These are phyloP conservation scores for Psophia crepitans DNA, from an alignment of 2,113 vertebrate species.

Conservation along the genomic window DNA sequence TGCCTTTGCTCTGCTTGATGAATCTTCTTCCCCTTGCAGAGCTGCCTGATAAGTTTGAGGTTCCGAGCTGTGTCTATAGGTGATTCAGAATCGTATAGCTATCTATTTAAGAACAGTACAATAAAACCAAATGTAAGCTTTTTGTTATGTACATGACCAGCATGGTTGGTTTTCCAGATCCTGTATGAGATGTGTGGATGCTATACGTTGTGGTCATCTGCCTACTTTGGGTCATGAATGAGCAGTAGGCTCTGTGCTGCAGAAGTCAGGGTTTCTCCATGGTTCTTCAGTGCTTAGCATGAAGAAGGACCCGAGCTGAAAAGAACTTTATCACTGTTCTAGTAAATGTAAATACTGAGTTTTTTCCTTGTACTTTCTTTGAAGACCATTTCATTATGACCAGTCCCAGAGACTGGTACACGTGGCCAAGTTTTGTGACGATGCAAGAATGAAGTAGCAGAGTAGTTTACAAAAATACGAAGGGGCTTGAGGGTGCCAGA, in stretches of 20 bases:
- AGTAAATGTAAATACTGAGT: too few species aligned
- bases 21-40: neutral
- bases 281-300: neutral
- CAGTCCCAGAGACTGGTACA: accelerated
- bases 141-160: accelerated
- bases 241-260: neutral
- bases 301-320: neutral
- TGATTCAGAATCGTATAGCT: neutral
- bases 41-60: neutral
- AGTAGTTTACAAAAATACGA: neutral
- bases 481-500: neutral
- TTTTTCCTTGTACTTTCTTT: neutral
- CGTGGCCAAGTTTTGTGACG: neutral
- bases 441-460: neutral
- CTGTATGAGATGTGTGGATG: accelerated
- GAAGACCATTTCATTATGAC: neutral
- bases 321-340: neutral
- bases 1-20: neutral
- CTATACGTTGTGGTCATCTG: too few species aligned
- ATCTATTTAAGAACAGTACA: too few species aligned
- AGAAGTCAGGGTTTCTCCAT: accelerated
- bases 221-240: accelerated
- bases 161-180: neutral
- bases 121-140: accelerated
- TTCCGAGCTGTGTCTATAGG: neutral